Evolutionary conservation across 2,113 vertebrate species (phyloP).

Genomic region (Albula goreensis): DNA sequence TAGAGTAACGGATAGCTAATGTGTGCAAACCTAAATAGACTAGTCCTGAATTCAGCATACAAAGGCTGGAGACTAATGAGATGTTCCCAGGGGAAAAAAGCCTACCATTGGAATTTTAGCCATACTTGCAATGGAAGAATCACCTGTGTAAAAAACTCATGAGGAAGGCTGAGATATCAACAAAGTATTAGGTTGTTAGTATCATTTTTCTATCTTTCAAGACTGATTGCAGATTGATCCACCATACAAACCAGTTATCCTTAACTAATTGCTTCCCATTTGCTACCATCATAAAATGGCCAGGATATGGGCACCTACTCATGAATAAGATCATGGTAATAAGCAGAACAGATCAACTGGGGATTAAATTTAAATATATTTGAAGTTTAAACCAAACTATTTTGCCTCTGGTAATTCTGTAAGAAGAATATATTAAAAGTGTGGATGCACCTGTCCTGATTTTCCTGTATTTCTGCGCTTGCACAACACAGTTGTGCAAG

Average conservation of each 20-base stretch:
- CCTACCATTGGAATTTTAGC: slow-evolving; percentile 5
- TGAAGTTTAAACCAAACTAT: not conserved
- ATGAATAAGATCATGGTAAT: not conserved
- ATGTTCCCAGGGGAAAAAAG: not conserved
- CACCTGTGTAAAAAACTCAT: slow-evolving; percentile 1
- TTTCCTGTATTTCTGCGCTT: not conserved
- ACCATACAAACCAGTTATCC: too few species aligned
- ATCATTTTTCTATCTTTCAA: not conserved
- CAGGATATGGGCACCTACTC: not conserved
- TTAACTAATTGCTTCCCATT: too few species aligned
- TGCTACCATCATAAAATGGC: too few species aligned
- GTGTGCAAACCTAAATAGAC: not conserved
- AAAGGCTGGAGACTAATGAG: not conserved
- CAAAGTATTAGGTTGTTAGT: not conserved
- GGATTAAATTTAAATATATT: not conserved
- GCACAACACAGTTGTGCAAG: not conserved
- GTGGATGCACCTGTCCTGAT: not conserved
- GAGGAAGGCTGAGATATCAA: not conserved
- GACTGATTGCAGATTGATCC: not conserved
- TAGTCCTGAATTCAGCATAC: not conserved
- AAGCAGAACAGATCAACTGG: not conserved
- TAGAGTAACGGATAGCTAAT: not conserved
- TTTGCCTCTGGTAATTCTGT: not conserved
- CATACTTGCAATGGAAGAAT: not conserved
- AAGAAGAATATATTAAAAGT: not conserved